Base-by-base conservation (phyloP, 2,888 invertebrate genomes). In the Leptopilina myrica region DNA sequence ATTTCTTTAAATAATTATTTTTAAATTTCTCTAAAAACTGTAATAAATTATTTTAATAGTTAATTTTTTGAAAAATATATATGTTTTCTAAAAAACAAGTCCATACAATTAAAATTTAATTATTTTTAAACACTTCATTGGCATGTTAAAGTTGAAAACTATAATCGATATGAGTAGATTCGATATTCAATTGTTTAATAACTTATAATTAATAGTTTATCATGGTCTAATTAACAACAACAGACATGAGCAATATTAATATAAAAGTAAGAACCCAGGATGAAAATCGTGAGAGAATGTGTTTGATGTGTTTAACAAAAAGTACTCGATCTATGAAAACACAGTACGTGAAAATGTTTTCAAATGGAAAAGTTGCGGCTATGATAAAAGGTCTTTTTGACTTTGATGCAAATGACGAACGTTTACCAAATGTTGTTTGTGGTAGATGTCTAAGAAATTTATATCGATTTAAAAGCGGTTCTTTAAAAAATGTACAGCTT, bases 371-470 rank as follows among this genome's bases (percentile, higher is more conserved):
- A 66, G 66, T 66, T 33, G 66, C 40, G 66, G 66, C 66, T 40
- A 66, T 66, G 66, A 66, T 66, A 66, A 66, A 66, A 66, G 40
- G 40, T 66, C 33, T 40, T 66, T 66, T 66, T 66, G 66, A 66
- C 66, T 66, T 66, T 66, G 66, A 66, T 66, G 66, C 12, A 40
- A 66, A 66, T 66, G 66, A 66, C 66, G 66, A 66, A 66, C 66
- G 66, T 66, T 66, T 66, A 66, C 66, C 66, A 66, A 66, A 66
- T 66, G 66, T 40, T 66, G 66, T 66, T 66, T 66, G 66, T 66
- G 66, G 66, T 66, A 40, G 66, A 66, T 66, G 66, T 66, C 66
- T 66, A 40, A 40, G 40, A 66, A 66, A n/a, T n/a, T n/a, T n/a
- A n/a, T n/a, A n/a, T n/a, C n/a, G n/a, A n/a, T n/a, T n/a, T n/a